A percentile compares a stretch with the other conserved stretches of the same genome.
These are phyloP conservation scores for Cheilosia impressa DNA, from an alignment of 2,888 invertebrate species.

Conservation along the genomic window DNA sequence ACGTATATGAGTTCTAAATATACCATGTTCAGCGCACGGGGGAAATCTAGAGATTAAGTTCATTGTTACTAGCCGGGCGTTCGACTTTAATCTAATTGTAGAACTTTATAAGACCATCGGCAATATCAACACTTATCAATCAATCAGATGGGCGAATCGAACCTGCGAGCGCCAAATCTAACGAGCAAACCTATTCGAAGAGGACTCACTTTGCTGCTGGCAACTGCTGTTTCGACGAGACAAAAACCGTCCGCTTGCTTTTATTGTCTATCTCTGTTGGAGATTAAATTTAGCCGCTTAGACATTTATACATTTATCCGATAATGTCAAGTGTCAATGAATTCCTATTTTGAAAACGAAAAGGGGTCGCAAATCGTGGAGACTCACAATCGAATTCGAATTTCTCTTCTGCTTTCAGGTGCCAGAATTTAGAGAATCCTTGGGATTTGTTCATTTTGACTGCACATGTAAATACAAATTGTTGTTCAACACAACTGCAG, in stretches of 20 bases:
- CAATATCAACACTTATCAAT: slow-evolving; percentile 47
- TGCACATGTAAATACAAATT: no score
- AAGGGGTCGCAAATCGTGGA: slow-evolving; percentile 12
- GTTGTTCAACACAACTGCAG: no score
- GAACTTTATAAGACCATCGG: neutral
- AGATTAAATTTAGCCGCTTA: slow-evolving; percentile 46
- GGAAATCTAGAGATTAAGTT: neutral
- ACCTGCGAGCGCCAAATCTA: slow-evolving; percentile 32
- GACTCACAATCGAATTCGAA: neutral
- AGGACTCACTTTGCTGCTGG: slow-evolving; percentile 2
- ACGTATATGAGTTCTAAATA: slow-evolving; percentile 36
- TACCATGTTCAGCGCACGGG: slow-evolving; percentile 18
- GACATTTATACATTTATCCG: slow-evolving; percentile 38
- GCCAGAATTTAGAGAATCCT: slow-evolving; percentile 10
- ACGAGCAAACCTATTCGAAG: neutral
- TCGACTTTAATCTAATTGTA: slow-evolving; percentile 24
- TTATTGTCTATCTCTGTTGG: neutral
- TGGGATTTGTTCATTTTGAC: neutral
- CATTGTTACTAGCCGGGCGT: slow-evolving; percentile 54
- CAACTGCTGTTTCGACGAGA: neutral
- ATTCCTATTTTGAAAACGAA: slow-evolving; percentile 61
- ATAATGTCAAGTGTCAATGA: slow-evolving; percentile 63
- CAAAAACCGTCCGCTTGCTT: neutral
- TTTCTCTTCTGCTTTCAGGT: neutral
- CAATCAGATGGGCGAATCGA: slow-evolving; percentile 19